phyloP scores from a whole-genome alignment of 2,888 invertebrate genomes.

The Cryptocephalus moraei region DNA sequence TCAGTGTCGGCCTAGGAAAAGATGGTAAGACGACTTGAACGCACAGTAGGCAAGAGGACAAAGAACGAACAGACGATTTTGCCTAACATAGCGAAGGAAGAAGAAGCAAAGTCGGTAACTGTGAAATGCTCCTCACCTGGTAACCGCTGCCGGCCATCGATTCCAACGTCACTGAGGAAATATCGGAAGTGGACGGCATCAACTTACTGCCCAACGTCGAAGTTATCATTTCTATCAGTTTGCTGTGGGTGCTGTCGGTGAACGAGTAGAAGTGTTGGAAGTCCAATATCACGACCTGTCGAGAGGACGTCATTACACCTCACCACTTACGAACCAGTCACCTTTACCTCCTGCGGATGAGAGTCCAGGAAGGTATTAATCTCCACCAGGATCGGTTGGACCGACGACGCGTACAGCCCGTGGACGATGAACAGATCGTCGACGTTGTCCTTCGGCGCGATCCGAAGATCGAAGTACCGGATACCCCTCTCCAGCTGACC shows the following conservation, averaged over 20 bases:
- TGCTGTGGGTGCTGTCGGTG: slow-evolving; percentile 50
- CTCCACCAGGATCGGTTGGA: slow-evolving; percentile 51
- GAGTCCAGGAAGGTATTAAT: slow-evolving; percentile 56
- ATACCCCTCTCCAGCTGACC: slow-evolving; percentile 71
- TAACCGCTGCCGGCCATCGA: slow-evolving; percentile 47
- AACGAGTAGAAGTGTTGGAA: slow-evolving; percentile 79
- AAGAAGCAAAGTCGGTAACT: not conserved
- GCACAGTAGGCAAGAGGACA: too few relatives aligned
- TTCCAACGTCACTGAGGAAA: slow-evolving; percentile 50
- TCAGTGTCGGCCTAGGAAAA: too few relatives aligned
- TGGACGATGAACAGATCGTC: slow-evolving; percentile 65
- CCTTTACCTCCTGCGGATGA: slow-evolving; percentile 57
- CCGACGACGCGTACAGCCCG: slow-evolving; percentile 64
- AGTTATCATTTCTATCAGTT: slow-evolving; percentile 49
- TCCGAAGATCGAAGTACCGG: slow-evolving; percentile 73
- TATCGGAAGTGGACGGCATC: slow-evolving; percentile 47
- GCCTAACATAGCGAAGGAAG: too few relatives aligned
- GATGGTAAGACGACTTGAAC: too few relatives aligned
- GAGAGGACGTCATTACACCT: slow-evolving; percentile 9
- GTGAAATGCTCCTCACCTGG: slow-evolving; percentile 39
- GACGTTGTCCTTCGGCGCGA: slow-evolving; percentile 50
- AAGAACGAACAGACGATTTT: too few relatives aligned
- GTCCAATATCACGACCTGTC: slow-evolving; percentile 64
- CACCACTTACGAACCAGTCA: not conserved
- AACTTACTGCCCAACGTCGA: slow-evolving; percentile 49